Conservation (phyloP, 2,113 vertebrate species). For the Sorex araneus region DNA sequence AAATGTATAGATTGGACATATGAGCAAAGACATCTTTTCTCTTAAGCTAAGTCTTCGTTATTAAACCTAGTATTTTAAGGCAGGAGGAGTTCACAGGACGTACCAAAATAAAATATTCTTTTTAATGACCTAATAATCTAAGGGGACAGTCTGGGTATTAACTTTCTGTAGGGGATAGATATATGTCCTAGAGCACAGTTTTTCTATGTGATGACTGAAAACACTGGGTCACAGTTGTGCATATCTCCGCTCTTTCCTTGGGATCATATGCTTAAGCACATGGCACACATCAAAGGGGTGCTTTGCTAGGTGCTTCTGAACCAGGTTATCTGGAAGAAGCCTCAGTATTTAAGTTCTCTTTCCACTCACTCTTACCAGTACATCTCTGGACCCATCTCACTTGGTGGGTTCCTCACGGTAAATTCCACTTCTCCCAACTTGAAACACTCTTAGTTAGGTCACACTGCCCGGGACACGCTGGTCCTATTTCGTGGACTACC, state of each 20-base stretch:
- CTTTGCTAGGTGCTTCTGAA: not conserved
- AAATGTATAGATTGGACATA: not conserved
- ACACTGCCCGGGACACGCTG: not conserved
- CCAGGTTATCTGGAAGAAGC: not conserved
- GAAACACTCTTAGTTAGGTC: not conserved
- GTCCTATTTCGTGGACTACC: not conserved
- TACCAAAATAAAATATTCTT: not conserved
- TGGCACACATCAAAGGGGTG: no score
- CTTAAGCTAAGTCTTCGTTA: not conserved
- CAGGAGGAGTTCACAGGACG: not conserved
- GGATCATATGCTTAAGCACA: no score
- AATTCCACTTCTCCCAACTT: slow-evolving; percentile 37
- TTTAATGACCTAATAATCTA: slow-evolving; percentile 15
- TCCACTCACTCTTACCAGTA: not conserved
- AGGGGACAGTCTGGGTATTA: not conserved
- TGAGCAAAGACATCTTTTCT: slow-evolving; percentile 35
- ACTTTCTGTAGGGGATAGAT: not conserved
- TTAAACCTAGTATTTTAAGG: not conserved
- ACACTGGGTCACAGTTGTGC: fast-evolving
- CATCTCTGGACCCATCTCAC: not conserved
- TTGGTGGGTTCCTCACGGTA: not conserved
- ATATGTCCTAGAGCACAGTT: not conserved
- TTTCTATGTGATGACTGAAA: not conserved
- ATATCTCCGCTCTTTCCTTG: not conserved
- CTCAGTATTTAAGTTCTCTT: not conserved